These are phyloP conservation scores for Camelus bactrianus DNA, from an alignment of 2,113 vertebrate species.

Conservation along the genomic window DNA sequence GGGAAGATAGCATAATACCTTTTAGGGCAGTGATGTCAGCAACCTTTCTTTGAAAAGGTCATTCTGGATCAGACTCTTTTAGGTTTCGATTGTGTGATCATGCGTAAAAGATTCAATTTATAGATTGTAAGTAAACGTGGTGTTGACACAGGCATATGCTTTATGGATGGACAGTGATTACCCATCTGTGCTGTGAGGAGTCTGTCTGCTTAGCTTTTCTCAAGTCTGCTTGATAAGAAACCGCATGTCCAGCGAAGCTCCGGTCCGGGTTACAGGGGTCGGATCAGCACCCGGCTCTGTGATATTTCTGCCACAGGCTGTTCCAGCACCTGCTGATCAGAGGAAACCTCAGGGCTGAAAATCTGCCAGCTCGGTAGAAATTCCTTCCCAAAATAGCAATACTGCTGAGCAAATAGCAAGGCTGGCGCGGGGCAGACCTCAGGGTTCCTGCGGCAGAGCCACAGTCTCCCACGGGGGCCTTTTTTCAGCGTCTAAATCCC, in stretches of 20 bases:
- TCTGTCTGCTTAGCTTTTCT: not conserved
- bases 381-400: slow-evolving; percentile 88
- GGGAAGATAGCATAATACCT: not conserved
- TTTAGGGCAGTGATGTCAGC: not conserved
- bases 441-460: slow-evolving; percentile 70
- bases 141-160: not conserved
- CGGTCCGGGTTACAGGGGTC: slow-evolving; percentile 55
- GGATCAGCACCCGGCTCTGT: slow-evolving; percentile 72
- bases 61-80: not conserved
- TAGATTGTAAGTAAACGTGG: not conserved
- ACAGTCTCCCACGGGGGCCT: slow-evolving; percentile 60
- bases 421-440: slow-evolving; percentile 66
- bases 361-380: slow-evolving; percentile 83
- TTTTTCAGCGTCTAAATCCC: slow-evolving; percentile 72
- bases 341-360: slow-evolving; percentile 83
- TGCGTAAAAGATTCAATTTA: not conserved
- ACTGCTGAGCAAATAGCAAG: slow-evolving; percentile 76
- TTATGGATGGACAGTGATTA: not conserved
- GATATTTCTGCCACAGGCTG: slow-evolving; percentile 86
- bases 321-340: slow-evolving; percentile 87
- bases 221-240: slow-evolving; percentile 63
- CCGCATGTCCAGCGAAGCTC: not conserved
- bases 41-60: slow-evolving; percentile 36
- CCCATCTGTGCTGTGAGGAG: not conserved
- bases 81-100: not conserved